Percentiles rank a stretch among this genome's conserved stretches.
Conservation (phyloP, 2,888 invertebrate species). For the Drosophila diplacantha region DNA sequence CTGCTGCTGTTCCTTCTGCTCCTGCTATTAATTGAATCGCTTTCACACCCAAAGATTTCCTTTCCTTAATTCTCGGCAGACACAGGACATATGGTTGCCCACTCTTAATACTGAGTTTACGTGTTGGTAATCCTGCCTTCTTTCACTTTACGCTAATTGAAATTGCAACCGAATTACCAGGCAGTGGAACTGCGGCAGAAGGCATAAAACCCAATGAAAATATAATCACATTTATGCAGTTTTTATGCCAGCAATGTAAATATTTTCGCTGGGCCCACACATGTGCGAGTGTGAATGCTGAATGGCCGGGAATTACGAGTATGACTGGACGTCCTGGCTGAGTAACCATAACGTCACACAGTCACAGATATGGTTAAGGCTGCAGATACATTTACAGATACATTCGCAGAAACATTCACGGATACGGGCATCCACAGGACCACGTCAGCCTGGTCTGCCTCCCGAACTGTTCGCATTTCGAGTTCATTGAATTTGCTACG, state of each 20-base stretch:
- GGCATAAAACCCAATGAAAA: slow-evolving; percentile 65
- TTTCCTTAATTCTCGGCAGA: slow-evolving; percentile 1
- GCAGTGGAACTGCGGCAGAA: slow-evolving; percentile 37
- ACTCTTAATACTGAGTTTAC: not conserved
- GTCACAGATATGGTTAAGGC: slow-evolving; percentile 6
- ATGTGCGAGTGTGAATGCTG: not conserved
- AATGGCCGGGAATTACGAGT: slow-evolving; percentile 30
- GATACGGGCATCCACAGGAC: not conserved
- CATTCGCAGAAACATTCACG: not conserved
- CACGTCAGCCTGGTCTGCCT: slow-evolving; percentile 3
- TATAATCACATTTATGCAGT: slow-evolving; percentile 73
- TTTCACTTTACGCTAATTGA: slow-evolving; percentile 71
- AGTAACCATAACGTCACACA: slow-evolving; percentile 37
- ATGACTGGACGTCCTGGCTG: slow-evolving; percentile 34
- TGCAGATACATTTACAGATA: slow-evolving; percentile 2
- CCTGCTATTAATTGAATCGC: slow-evolving; percentile 25
- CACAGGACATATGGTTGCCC: slow-evolving; percentile 15
- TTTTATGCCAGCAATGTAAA: slow-evolving; percentile 73
- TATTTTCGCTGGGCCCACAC: slow-evolving; percentile 55
- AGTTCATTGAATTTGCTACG: slow-evolving; percentile 71
- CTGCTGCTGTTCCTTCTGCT: not conserved
- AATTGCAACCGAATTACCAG: slow-evolving; percentile 72
- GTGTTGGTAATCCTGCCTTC: slow-evolving; percentile 38
- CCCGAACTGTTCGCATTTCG: slow-evolving; percentile 59
- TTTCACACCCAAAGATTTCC: slow-evolving; percentile 4